A percentile compares a stretch with the other conserved stretches of the same genome.
phyloP scores from a whole-genome alignment of 2,113 vertebrate genomes.

The Sinocyclocheilus grahami region DNA sequence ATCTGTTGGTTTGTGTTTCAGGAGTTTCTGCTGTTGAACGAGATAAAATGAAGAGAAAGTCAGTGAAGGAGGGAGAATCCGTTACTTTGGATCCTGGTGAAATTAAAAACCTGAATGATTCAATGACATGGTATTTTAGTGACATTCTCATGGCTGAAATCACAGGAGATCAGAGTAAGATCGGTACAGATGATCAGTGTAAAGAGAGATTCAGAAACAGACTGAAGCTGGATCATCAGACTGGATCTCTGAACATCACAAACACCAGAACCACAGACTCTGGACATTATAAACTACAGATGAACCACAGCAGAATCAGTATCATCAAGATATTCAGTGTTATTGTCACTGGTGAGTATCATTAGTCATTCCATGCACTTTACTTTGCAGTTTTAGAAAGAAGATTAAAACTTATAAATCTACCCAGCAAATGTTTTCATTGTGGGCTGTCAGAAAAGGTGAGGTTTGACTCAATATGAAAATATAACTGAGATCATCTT shows the following conservation, averaged over 20 bases:
- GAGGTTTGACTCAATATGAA: too few species aligned
- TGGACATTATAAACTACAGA: neutral
- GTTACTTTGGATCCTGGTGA: neutral
- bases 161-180: too few species aligned
- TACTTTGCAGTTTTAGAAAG: neutral
- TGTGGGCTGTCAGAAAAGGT: too few species aligned
- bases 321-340: neutral
- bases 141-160: too few species aligned
- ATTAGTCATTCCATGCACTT: neutral
- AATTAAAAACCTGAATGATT: neutral
- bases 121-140: too few species aligned
- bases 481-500: neutral
- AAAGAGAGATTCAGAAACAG: too few species aligned
- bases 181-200: too few species aligned
- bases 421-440: neutral
- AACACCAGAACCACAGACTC: too few species aligned
- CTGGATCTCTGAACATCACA: too few species aligned
- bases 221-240: too few species aligned
- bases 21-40: neutral
- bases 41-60: neutral
- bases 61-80: neutral
- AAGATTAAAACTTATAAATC: neutral
- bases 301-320: neutral
- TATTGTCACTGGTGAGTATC: neutral
- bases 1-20: neutral